A percentile compares a stretch with the other conserved stretches of the same genome.
These are phyloP conservation scores for Sisor rabdophorus DNA, from an alignment of 2,113 vertebrate genomes.

Conservation along the genomic window DNA sequence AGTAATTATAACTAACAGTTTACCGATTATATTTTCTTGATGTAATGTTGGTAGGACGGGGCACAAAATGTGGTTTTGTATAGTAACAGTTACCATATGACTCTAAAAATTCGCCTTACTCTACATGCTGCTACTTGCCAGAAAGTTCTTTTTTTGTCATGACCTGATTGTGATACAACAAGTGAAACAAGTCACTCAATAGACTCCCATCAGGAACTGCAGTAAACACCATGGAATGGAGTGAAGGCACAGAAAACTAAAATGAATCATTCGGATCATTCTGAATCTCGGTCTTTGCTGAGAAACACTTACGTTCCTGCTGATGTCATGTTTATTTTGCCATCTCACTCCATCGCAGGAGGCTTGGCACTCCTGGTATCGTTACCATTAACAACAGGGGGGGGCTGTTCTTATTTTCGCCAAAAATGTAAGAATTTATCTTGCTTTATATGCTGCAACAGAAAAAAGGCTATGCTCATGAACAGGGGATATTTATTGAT, in stretches of 20 bases:
- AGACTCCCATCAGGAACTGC: background rate
- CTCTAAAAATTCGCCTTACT: background rate
- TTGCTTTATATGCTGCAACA: background rate
- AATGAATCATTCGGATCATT: constrained; percentile 9
- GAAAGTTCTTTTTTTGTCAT: background rate
- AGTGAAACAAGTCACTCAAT: background rate
- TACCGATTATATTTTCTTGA: too few relatives aligned
- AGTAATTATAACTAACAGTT: too few relatives aligned
- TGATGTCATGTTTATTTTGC: constrained; percentile 17
- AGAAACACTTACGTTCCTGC: background rate
- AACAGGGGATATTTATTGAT: background rate
- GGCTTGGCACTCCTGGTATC: background rate
- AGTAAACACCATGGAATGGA: background rate
- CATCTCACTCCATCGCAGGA: background rate
- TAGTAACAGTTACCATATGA: background rate
- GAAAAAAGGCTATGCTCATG: background rate
- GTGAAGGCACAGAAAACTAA: background rate
- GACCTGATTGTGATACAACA: background rate
- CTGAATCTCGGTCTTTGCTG: constrained; percentile 8
- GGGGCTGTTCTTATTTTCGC: background rate
- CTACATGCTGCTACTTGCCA: background rate
- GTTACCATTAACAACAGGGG: background rate
- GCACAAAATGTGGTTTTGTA: background rate
- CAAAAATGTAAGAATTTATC: background rate
- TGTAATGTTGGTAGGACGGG: background rate